Percentiles rank a stretch among this genome's conserved stretches.
These are phyloP conservation scores for Anolis apletophallus DNA, from an alignment of 2,797 vertebrate species.

Conservation along the genomic window DNA sequence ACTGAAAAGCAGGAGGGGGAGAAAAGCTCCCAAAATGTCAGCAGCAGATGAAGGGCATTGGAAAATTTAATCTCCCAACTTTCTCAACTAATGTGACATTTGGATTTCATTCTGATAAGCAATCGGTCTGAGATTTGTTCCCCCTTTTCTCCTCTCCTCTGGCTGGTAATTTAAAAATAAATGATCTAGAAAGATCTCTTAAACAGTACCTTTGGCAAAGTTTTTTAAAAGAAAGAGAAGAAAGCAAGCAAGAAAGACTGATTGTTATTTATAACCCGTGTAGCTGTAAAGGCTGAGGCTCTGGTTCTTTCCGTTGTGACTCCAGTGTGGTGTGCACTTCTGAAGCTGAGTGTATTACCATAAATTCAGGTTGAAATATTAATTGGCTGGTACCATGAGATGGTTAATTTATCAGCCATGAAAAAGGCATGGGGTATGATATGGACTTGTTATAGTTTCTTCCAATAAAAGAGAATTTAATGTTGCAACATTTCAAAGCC, in stretches of 20 bases:
- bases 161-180: constrained; percentile 85
- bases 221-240: constrained; percentile 67
- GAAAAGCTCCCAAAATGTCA: constrained; percentile 81
- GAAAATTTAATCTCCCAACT: constrained; percentile 84
- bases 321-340: neutral
- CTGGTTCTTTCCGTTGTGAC: constrained; percentile 41
- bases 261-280: constrained; percentile 71
- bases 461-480: neutral
- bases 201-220: constrained; percentile 81
- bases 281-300: constrained; percentile 49
- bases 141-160: constrained; percentile 58
- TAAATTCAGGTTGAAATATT: neutral
- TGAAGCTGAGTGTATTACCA: neutral
- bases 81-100: constrained; percentile 87
- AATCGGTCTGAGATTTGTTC: constrained; percentile 78
- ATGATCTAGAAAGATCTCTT: constrained; percentile 84
- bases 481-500: neutral
- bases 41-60: constrained; percentile 82
- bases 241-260: constrained; percentile 54
- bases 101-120: constrained; percentile 88
- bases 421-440: neutral
- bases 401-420: neutral
- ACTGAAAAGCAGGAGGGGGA: constrained; percentile 31
- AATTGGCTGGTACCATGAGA: neutral
- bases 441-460: neutral